Base-by-base conservation (phyloP, 2,797 vertebrate species). In the Sphenopsis melanotis region DNA sequence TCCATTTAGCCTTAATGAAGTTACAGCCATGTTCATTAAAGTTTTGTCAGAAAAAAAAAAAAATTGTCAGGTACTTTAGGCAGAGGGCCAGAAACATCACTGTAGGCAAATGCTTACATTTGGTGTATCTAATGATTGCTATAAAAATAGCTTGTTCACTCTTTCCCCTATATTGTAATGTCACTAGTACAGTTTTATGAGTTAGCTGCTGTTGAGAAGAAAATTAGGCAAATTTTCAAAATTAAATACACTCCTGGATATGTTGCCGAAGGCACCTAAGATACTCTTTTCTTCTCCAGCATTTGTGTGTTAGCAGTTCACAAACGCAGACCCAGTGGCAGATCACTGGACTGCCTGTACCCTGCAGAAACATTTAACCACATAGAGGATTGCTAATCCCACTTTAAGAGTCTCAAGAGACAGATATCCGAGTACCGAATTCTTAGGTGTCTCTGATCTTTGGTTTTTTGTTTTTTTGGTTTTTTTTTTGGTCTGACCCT, bases 381-480 rank as follows among this genome's bases (percentile, higher is more conserved):
- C 7, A 29, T 26, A n/a, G 22, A 26, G 12, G 1, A 78, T 71
- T 80, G 26, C 9, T 74, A 74, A 44, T 71, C 11, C 27, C 3
- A 1, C 8, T 74, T 41, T 14, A 13, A 60, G 36, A 83, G 37
- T 81, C 37, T 77, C 46, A 44, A 52, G 83, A 70, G 19, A 22
- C 11, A 64, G 4, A 5, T 66, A 20, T 19, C 29, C 6, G 2
- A 66, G 29, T 23, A 83, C 10, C 3, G 0, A 81, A 83, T 44
- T 34, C 20, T 47, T 74, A n/a, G 44, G 11, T 20, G 9, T 47
- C 32, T 47, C n/a, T 30, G 5, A 64, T 76, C 27, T 37, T 53
- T 6, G 3, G 10, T 12, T 1, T 14, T 13, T 32, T 12, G 8
- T 1, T 10, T n/a, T n/a, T n/a, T n/a, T n/a, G n/a, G n/a, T n/a